phyloP scores from a whole-genome alignment of 2,888 invertebrate genomes.

The Pteria penguin region DNA sequence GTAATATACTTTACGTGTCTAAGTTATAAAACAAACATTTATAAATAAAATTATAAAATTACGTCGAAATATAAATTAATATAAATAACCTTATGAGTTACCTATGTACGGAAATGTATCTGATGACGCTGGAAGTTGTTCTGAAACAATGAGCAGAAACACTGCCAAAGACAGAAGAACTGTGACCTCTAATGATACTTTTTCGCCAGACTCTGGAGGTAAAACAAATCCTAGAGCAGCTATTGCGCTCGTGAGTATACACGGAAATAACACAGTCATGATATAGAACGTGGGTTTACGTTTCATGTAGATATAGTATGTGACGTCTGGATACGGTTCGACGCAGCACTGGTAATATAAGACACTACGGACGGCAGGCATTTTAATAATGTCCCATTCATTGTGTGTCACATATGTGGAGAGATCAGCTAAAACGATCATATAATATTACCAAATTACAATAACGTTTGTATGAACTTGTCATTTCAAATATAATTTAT shows the following conservation, averaged over 20 bases:
- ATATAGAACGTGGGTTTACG: slow-evolving; percentile 66
- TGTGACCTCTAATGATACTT: slow-evolving; percentile 69
- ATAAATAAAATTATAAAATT: too few relatives aligned
- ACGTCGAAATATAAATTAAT: too few relatives aligned
- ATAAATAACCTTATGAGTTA: slow-evolving; percentile 36
- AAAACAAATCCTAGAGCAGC: slow-evolving; percentile 62
- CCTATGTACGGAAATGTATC: slow-evolving; percentile 71
- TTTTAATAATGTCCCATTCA: slow-evolving; percentile 48
- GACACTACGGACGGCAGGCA: slow-evolving; percentile 46
- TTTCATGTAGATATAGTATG: slow-evolving; percentile 50
- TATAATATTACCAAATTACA: too few relatives aligned
- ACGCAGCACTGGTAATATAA: slow-evolving; percentile 54
- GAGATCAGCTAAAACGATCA: slow-evolving; percentile 57
- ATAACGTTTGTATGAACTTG: too few relatives aligned
- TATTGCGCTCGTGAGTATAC: slow-evolving; percentile 61
- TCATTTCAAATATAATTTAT: too few relatives aligned
- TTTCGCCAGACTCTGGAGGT: slow-evolving; percentile 72
- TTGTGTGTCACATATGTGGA: slow-evolving; percentile 48
- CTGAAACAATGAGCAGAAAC: slow-evolving; percentile 69
- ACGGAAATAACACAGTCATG: slow-evolving; percentile 69
- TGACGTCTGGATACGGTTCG: slow-evolving; percentile 58
- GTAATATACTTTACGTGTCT: too few relatives aligned
- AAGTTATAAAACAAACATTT: too few relatives aligned
- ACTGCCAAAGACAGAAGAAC: slow-evolving; percentile 72
- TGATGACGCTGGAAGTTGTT: slow-evolving; percentile 69